phyloP scores from a whole-genome alignment of 1,140 invertebrate genomes.

The Phenacoccus solenopsis region DNA sequence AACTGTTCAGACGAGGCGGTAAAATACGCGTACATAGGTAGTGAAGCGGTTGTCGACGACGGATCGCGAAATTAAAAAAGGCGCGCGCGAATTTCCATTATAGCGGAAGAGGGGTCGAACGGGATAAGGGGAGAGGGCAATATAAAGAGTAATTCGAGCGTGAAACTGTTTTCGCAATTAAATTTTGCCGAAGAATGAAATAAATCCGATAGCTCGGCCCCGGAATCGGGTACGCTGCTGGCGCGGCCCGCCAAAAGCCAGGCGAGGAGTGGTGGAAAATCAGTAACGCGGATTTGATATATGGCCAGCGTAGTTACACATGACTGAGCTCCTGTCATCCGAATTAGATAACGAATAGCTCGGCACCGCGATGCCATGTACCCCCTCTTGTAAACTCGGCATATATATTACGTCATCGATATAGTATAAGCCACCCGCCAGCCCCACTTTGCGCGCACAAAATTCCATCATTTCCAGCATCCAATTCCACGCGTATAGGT shows the following conservation, averaged over 20 bases:
- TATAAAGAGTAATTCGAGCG: slow-evolving; percentile 8
- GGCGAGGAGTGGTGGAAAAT: neutral
- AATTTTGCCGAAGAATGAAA: neutral
- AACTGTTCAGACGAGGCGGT: too few relatives aligned
- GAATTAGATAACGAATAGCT: slow-evolving; percentile 15
- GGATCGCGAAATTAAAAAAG: too few relatives aligned
- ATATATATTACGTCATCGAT: neutral
- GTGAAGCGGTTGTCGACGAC: too few relatives aligned
- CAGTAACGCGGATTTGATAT: slow-evolving; percentile 16
- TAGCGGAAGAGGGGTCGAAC: too few relatives aligned
- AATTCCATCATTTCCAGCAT: neutral
- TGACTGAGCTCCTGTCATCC: slow-evolving; percentile 14
- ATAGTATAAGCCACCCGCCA: neutral
- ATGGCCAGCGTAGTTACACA: slow-evolving; percentile 12
- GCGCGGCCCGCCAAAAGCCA: too few relatives aligned
- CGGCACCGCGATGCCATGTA: neutral
- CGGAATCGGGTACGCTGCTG: neutral
- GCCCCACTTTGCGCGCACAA: neutral
- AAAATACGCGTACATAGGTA: too few relatives aligned
- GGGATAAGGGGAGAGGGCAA: too few relatives aligned
- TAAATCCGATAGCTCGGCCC: neutral
- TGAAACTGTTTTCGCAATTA: slow-evolving; percentile 17
- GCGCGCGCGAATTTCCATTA: too few relatives aligned
- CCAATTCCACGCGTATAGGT: neutral
- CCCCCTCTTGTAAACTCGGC: neutral